These are phyloP conservation scores for Ia io DNA, from an alignment of 2,113 vertebrate genomes.

Conservation along the genomic window DNA sequence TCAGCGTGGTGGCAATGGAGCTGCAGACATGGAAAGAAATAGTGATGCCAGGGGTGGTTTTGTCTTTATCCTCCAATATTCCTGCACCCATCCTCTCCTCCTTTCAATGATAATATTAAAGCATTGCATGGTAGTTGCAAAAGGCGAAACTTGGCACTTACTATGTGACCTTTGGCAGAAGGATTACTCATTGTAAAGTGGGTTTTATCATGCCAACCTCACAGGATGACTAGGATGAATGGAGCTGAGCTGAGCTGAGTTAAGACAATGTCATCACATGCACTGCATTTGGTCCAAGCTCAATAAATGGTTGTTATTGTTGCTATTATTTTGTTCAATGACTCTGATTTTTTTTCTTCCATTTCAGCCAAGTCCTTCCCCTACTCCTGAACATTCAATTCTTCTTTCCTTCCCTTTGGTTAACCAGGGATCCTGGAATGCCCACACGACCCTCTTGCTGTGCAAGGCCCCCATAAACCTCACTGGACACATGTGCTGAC, in stretches of 20 bases:
- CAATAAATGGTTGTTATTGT: neutral
- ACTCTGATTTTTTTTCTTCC: neutral
- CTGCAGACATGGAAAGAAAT: neutral
- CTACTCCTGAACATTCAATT: neutral
- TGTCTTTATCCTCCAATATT: neutral
- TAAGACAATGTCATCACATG: no score
- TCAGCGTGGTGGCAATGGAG: neutral
- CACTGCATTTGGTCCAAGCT: neutral
- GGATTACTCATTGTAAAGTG: no score
- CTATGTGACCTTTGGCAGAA: neutral
- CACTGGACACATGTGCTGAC: rapidly evolving
- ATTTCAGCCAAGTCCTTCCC: neutral
- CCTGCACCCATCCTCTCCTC: neutral
- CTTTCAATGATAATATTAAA: neutral
- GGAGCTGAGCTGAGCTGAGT: neutral
- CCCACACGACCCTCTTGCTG: neutral
- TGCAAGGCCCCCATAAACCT: neutral
- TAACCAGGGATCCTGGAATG: neutral
- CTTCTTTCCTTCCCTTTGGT: neutral
- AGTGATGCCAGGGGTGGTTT: neutral
- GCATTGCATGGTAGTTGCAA: neutral
- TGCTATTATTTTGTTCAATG: neutral
- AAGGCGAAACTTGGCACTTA: neutral
- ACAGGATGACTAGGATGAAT: neutral
- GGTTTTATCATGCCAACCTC: neutral